phyloP scores from a whole-genome alignment of 2,113 vertebrate species.

The Electrona antarctica region DNA sequence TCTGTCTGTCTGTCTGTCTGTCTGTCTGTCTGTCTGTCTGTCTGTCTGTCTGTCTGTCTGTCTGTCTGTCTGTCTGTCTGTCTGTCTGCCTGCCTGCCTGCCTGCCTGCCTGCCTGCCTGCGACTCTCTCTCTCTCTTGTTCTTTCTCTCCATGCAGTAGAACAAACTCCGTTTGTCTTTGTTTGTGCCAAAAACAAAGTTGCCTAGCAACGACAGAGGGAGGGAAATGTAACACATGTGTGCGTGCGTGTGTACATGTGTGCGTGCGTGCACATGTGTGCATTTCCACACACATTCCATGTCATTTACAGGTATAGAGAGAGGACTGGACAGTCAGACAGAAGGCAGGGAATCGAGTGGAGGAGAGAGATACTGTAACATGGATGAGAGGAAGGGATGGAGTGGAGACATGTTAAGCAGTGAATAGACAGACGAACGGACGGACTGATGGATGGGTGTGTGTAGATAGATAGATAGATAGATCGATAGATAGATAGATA shows the following conservation, averaged over 20 bases:
- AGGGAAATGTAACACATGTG: constrained; percentile 21
- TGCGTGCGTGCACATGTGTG: constrained; percentile 18
- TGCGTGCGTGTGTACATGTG: constrained; percentile 20
- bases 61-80: constrained; percentile 5
- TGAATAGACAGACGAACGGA: neutral
- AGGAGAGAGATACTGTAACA: neutral
- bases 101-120: no score
- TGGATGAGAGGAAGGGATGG: constrained; percentile 8
- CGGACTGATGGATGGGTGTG: no score
- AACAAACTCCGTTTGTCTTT: constrained; percentile 30
- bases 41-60: neutral
- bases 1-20: constrained; percentile 8
- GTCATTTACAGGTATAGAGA: constrained; percentile 17
- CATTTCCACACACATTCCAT: neutral
- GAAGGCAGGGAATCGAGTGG: neutral
- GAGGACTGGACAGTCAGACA: constrained; percentile 5
- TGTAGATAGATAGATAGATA: constrained; percentile 4
- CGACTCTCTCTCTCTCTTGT: neutral
- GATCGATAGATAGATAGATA: no score
- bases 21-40: constrained; percentile 14
- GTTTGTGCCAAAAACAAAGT: constrained; percentile 66
- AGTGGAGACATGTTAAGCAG: neutral
- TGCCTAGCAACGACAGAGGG: constrained; percentile 70
- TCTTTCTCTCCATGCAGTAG: constrained; percentile 14
- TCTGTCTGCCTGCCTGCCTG: no score